Base-by-base conservation (phyloP, 2,888 invertebrate genomes). In the Lydus trimaculatus region DNA sequence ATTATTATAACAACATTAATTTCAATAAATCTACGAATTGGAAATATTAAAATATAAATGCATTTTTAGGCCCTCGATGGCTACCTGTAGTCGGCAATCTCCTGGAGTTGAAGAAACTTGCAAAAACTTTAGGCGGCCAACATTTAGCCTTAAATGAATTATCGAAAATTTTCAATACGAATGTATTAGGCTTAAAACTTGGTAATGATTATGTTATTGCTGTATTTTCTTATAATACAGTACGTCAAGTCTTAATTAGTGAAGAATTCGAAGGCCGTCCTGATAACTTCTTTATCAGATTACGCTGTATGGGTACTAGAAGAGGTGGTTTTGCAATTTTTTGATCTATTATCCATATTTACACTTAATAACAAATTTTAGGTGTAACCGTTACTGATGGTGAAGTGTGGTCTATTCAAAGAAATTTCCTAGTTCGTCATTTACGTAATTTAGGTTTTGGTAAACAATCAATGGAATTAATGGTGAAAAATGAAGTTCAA, bases 181-280 rank as follows among this genome's bases (percentile, higher is more conserved):
- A 88, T 25, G 81, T 91, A 0, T 75, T 90, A 2, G 90, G 90
- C 0, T 74, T 91, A 2, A 89, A 88, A 80, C 79, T 91, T 36
- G 90, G 90, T 0, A 79, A 81, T 4, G 87, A 88, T 60, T 81
- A 85, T 7, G 85, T 89, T 0, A 86, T 91, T 1, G 86, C 88
- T 0, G 89, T 89, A 1, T 86, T 86, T 28, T 88, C 89, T 0
- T 87, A 87, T 75, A 83, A 87, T 1, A 73, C 87, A 0, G 85
- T 91, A 0, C 86, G 86, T 15, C 84, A 87, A 65, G 86, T 91
- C 2, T 85, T 91, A 60, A 82, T 84, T 0, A 82, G 85, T 15
- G 90, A 91, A 65, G 90, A 89, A 25, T 92, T 87, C 74, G 89
- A 90, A 68, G 91, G 89, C 0, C 84, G 92, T 25, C 92, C 92